Evolutionary conservation across 2,113 vertebrate species (phyloP), one percentile per base, ranked within the genome.

Genomic region (Myiozetetes cayanensis): DNA sequence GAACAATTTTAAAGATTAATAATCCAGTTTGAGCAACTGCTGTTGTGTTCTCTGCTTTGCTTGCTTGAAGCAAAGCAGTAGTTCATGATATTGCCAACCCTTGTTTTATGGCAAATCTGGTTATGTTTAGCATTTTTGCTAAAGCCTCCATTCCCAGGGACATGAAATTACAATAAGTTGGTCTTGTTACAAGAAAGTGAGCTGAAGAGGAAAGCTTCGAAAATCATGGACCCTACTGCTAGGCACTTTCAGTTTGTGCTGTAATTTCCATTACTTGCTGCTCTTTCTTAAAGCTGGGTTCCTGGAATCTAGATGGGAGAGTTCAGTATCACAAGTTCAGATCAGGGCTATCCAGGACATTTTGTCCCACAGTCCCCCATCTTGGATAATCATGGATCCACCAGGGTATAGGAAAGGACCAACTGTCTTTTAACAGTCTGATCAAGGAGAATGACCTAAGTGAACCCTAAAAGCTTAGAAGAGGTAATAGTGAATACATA

Each of bases 1-100:
- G 41, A 93, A 83, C 44, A 62, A 10, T 94, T 91, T 75, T 41
- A 87, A 87, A 93, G 85, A 96, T 93, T 90, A 94, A 94, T 85
- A 94, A 87, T 37, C 39, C 53, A 43, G 66, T 80, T 96, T 86
- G 92, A 82, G 59, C 44, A 95, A 70, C 75, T 90, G 82, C 79
- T 95, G 68, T 73, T 83, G 31, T 58, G 67, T 77, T 95, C 59
- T 50, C 59, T 90, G 46, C 53, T 91, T 83, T 56, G 82, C 62
- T 90, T 80, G 85, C 90, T 90, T 2, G 12, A 73, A 96, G 88
- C 79, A 66, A 71, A 71, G 75, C 78, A 94, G 56, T 83, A 80
- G 85, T 46, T 93, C 37, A 43, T 1, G 2, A 79, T 90, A 76
- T 49, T 90, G 78, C 85, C 78, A 88, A 0, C 41, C 73, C 62